These are phyloP conservation scores for Apodemia mormo DNA, from an alignment of 2,888 invertebrate genomes.

Conservation along the genomic window DNA sequence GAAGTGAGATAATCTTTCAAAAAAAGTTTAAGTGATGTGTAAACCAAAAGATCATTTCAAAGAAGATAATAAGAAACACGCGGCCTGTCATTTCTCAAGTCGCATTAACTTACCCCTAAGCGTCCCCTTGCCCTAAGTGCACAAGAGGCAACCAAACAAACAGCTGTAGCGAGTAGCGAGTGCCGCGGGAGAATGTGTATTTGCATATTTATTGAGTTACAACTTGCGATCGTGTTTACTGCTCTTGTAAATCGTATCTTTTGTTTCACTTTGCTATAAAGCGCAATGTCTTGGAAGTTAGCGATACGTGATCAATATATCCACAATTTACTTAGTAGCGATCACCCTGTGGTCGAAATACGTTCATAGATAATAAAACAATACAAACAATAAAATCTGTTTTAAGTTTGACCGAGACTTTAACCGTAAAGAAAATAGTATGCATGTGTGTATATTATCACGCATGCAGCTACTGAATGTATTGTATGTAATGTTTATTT, in stretches of 20 bases:
- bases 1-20: no score
- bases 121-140: slow-evolving; percentile 22
- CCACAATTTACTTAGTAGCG: no score
- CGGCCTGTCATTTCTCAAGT: slow-evolving; percentile 23
- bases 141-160: slow-evolving; percentile 31
- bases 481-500: no score
- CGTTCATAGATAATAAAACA: no score
- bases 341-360: no score
- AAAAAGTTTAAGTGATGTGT: no score
- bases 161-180: slow-evolving; percentile 23
- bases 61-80: slow-evolving; percentile 2
- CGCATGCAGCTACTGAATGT: no score
- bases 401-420: no score
- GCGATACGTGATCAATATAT: neutral
- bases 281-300: neutral
- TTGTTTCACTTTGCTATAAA: neutral
- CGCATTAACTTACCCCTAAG: slow-evolving; percentile 29
- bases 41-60: neutral
- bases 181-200: slow-evolving; percentile 37
- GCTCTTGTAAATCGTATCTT: neutral
- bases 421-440: no score
- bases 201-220: slow-evolving; percentile 46
- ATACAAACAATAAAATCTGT: no score
- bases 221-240: neutral
- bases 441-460: no score